Conservation (phyloP, 2,888 invertebrate genomes). For the Xanthia icteritia region DNA sequence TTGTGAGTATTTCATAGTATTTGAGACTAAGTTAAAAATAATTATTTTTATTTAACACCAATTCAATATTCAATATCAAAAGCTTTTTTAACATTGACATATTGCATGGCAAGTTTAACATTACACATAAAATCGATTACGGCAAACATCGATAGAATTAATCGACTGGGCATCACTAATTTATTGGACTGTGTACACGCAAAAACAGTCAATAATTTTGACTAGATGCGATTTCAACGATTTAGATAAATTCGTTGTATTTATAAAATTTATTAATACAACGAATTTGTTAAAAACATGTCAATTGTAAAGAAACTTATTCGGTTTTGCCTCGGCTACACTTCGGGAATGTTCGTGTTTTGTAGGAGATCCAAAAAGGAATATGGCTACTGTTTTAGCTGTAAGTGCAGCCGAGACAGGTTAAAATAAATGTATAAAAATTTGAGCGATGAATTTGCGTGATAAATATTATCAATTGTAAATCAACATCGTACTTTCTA, state of each 20-base stretch:
- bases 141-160: constrained; percentile 62
- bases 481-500: constrained; percentile 62
- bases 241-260: too few species aligned
- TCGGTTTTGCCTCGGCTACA: constrained; percentile 37
- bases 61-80: constrained; percentile 54
- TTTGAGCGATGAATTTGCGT: constrained; percentile 80
- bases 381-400: constrained; percentile 40
- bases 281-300: constrained; percentile 44
- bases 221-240: constrained; percentile 74
- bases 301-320: constrained; percentile 58
- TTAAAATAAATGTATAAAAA: constrained; percentile 71
- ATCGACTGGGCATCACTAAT: constrained; percentile 65
- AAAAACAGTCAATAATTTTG: constrained; percentile 58
- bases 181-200: constrained; percentile 58
- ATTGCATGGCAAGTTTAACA: constrained; percentile 65
- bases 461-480: constrained; percentile 68
- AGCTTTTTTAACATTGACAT: constrained; percentile 60
- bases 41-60: constrained; percentile 35
- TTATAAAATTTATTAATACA: constrained; percentile 49
- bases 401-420: constrained; percentile 37
- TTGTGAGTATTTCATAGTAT: constrained; percentile 21
- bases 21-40: constrained; percentile 51
- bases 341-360: constrained; percentile 55
- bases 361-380: constrained; percentile 56
- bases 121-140: constrained; percentile 51